Conservation (phyloP, 2,888 invertebrate species). For the Monochamus alternatus region DNA sequence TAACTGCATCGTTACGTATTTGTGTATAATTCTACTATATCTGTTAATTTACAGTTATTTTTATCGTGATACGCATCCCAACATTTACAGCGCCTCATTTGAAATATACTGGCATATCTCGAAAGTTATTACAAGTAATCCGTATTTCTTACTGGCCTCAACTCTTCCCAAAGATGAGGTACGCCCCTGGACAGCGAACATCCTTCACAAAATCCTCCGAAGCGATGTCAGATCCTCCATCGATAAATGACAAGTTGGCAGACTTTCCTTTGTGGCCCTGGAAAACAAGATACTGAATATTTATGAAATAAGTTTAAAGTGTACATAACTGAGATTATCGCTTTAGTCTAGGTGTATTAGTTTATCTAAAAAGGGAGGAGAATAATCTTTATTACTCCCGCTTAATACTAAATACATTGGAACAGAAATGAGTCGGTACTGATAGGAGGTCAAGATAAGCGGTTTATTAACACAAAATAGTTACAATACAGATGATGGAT, state of each 20-base stretch:
- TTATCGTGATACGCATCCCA: too few species aligned
- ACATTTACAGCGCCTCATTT: too few species aligned
- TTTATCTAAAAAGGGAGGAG: neutral
- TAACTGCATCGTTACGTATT: too few species aligned
- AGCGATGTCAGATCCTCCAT: conserved; percentile 12
- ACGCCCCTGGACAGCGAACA: too few species aligned
- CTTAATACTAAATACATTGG: neutral
- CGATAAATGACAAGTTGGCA: conserved; percentile 26
- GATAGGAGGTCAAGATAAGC: neutral
- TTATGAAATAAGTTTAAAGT: conserved; percentile 54
- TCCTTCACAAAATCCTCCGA: neutral
- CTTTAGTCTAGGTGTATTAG: neutral
- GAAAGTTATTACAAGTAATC: too few species aligned
- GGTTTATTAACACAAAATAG: conserved; percentile 2
- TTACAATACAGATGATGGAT: conserved; percentile 5
- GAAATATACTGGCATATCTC: too few species aligned
- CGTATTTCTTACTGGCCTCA: too few species aligned
- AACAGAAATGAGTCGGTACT: conserved; percentile 1
- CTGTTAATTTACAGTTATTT: too few species aligned
- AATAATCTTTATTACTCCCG: conserved; percentile 1
- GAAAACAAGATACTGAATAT: conserved; percentile 52
- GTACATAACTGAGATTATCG: neutral
- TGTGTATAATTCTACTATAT: too few species aligned
- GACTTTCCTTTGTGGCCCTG: conserved; percentile 17
- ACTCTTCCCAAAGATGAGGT: neutral